Evolutionary conservation across 37 sponge, comb jelly and placozoan species (phyloP), one percentile per base, ranked within the genome.

Genomic region (Spongilla lacustris): DNA sequence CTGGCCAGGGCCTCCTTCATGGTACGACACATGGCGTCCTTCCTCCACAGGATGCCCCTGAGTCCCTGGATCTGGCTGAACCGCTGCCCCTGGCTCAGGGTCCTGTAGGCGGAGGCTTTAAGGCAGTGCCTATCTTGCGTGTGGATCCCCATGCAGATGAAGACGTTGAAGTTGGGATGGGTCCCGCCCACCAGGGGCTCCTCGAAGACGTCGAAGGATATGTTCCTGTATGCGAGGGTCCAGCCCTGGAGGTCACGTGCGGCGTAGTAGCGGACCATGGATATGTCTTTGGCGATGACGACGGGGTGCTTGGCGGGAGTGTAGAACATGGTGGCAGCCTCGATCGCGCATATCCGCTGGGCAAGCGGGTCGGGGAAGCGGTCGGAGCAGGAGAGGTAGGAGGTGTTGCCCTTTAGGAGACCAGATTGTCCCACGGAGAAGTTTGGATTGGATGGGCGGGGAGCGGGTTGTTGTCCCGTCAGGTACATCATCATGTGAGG

Each of bases 191-290:
- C 41, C 41, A 41, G 41, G 67, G 37, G 31, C 0, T 83, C 84
- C 75, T 96, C 96, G 8, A 77, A 70, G 33, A 93, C 83, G 6
- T 88, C 81, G 68, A 92, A 91, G 68, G 92, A 87, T 50, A 91
- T 31, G 75, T 91, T 93, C 29, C 75, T 78, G 69, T 84, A 91
- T 4, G 89, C 86, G 2, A 91, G 28, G 17, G 87, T 82, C 96
- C 91, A 96, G 11, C 93, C 94, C 77, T 93, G 96, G 28, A 96
- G 50, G 83, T 96, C 96, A 50, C 96, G 85, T 74, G 86, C 82
- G 28, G 96, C 93, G 74, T 86, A 96, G 82, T 96, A 96, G 0
- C 94, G 75, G 0, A 81, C 73, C 17, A 67, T 58, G n/a, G 91
- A 89, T 17, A 92, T 81, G 76, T 96, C 96, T 24, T 91, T 89